Percentiles rank a stretch among this genome's conserved stretches.
These are phyloP conservation scores for Rhodeus uyekii DNA, from an alignment of 2,797 vertebrate genomes.

Conservation along the genomic window DNA sequence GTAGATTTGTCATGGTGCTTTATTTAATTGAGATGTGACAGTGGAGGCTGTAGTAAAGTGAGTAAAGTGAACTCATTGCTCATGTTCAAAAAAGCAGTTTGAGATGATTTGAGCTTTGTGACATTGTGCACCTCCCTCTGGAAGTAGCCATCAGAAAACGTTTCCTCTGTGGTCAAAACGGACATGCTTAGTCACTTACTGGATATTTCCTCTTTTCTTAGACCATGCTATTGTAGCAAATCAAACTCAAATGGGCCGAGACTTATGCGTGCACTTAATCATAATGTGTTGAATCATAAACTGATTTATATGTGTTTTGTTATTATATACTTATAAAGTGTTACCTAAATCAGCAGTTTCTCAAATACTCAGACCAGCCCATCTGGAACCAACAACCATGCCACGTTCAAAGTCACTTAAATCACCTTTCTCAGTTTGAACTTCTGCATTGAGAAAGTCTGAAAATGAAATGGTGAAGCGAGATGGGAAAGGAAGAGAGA, in stretches of 20 bases:
- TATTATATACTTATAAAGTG: no score
- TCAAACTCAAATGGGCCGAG: no score
- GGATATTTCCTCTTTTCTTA: background rate
- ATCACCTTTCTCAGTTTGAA: background rate
- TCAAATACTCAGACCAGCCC: background rate
- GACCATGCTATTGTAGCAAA: no score
- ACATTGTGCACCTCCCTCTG: no score
- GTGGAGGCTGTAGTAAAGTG: background rate
- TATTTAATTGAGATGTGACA: background rate
- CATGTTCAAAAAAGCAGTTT: no score
- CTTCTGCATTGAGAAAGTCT: background rate
- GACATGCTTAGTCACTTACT: background rate
- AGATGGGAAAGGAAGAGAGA: background rate
- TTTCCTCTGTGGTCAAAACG: no score
- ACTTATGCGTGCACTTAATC: no score
- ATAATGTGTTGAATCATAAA: no score
- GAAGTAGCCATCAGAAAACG: no score
- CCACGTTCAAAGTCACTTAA: background rate
- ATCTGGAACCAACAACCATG: background rate
- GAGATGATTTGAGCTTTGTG: background rate
- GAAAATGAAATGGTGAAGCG: background rate
- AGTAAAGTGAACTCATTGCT: no score
- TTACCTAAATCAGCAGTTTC: background rate
- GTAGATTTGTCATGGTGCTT: no score
- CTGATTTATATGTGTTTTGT: no score